Percentiles rank a stretch among this genome's conserved stretches.
These are phyloP conservation scores for Dorcus parallelipipedus DNA, from an alignment of 2,888 invertebrate species.

Conservation along the genomic window DNA sequence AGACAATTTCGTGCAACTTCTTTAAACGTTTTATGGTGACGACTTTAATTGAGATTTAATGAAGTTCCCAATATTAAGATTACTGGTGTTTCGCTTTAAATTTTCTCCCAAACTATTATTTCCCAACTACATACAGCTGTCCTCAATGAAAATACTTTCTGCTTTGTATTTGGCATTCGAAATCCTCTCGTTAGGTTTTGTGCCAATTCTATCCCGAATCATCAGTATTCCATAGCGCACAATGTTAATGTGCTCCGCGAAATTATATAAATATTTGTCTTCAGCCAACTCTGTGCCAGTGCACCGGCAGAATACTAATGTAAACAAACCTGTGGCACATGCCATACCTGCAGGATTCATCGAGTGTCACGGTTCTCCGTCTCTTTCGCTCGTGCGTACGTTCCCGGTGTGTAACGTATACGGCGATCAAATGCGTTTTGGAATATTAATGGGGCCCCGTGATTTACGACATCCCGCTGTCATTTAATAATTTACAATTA, in stretches of 20 bases:
- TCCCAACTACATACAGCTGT: neutral
- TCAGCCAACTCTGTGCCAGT: neutral
- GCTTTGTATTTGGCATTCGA: too few species aligned
- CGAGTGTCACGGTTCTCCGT: neutral
- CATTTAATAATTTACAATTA: constrained; percentile 2
- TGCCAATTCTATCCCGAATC: too few species aligned
- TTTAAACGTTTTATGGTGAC: constrained; percentile 18
- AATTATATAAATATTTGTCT: neutral
- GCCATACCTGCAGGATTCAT: constrained; percentile 15
- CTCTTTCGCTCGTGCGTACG: constrained; percentile 11
- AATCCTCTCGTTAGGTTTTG: too few species aligned
- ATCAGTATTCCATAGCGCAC: too few species aligned
- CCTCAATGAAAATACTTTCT: neutral
- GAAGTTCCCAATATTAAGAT: too few species aligned
- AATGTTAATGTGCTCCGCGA: too few species aligned
- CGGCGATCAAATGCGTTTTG: neutral
- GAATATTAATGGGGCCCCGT: constrained; percentile 17
- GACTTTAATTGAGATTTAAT: constrained; percentile 5
- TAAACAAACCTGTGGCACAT: constrained; percentile 17
- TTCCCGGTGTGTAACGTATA: neutral
- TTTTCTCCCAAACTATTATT: too few species aligned
- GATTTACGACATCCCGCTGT: constrained; percentile 4
- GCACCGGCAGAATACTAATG: neutral
- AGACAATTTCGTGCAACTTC: constrained; percentile 19
- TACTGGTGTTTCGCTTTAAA: neutral